Percentiles rank a stretch among this genome's conserved stretches.
These are phyloP conservation scores for Dasysyrphus albostriatus DNA, from an alignment of 2,888 invertebrate genomes.

Conservation along the genomic window DNA sequence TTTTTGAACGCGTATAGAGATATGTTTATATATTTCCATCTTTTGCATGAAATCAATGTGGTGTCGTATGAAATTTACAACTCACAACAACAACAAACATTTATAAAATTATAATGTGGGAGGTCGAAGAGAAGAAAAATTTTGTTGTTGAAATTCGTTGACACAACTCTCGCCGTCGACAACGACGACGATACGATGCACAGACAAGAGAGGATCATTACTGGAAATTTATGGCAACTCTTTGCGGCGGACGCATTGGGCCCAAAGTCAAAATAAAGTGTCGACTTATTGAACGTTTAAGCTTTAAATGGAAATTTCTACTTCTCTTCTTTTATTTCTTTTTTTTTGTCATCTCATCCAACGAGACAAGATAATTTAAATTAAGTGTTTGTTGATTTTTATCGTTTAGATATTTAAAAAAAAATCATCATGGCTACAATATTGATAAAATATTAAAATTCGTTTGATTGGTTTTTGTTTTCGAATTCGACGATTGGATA, in stretches of 20 bases:
- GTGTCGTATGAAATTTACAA: neutral
- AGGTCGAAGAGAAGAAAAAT: conserved; percentile 44
- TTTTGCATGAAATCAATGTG: conserved; percentile 18
- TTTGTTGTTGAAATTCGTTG: conserved; percentile 49
- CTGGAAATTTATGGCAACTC: conserved; percentile 67
- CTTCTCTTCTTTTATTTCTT: conserved; percentile 1
- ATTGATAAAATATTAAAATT: conserved; percentile 65
- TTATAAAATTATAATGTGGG: conserved; percentile 49
- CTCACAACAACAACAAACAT: neutral
- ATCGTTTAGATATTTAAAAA: conserved; percentile 40
- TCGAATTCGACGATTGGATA: conserved; percentile 3
- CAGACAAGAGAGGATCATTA: conserved; percentile 57
- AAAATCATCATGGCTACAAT: conserved; percentile 38
- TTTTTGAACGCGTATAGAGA: neutral
- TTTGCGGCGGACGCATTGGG: conserved; percentile 44
- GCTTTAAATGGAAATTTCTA: conserved; percentile 62
- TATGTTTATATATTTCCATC: neutral
- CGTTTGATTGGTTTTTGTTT: conserved; percentile 42
- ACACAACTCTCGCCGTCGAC: neutral
- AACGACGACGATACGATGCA: neutral
- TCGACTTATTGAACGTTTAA: conserved; percentile 66
- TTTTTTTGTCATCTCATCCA: conserved; percentile 17
- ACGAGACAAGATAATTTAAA: conserved; percentile 52
- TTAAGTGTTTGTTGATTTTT: conserved; percentile 56
- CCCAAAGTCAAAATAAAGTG: conserved; percentile 70